Conservation (phyloP, 2,888 invertebrate species). For the Euphydryas editha region DNA sequence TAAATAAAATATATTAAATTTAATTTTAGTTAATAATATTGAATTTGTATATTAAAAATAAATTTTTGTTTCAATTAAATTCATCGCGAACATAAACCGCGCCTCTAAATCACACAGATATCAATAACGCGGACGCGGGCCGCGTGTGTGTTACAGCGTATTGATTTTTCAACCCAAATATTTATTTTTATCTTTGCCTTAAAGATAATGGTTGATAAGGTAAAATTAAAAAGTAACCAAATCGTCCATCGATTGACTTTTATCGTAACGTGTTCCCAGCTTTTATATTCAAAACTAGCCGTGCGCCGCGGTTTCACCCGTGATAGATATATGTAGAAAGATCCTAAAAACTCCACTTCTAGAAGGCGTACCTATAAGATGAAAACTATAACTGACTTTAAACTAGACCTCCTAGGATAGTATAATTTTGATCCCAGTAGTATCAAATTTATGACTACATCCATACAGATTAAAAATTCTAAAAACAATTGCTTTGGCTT, state of each 20-base stretch:
- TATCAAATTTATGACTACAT: no score
- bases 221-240: constrained; percentile 71
- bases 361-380: no score
- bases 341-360: no score
- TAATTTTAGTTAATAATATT: no score
- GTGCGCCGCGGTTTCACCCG: not conserved
- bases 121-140: constrained; percentile 32
- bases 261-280: not conserved
- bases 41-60: not conserved
- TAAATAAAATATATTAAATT: no score
- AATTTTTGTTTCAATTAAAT: not conserved
- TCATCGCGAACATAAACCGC: not conserved
- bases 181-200: constrained; percentile 67
- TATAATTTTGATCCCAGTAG: no score
- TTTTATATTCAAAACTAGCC: not conserved
- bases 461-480: no score
- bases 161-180: constrained; percentile 71
- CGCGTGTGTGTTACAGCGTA: constrained; percentile 47
- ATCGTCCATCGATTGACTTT: constrained; percentile 56
- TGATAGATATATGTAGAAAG: not conserved
- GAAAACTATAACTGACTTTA: no score
- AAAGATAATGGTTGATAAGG: constrained; percentile 72
- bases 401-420: no score
- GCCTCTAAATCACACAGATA: constrained; percentile 8
- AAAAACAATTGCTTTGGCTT: no score